These are phyloP conservation scores for Xiphias gladius DNA, from an alignment of 2,113 vertebrate genomes.

Conservation along the genomic window DNA sequence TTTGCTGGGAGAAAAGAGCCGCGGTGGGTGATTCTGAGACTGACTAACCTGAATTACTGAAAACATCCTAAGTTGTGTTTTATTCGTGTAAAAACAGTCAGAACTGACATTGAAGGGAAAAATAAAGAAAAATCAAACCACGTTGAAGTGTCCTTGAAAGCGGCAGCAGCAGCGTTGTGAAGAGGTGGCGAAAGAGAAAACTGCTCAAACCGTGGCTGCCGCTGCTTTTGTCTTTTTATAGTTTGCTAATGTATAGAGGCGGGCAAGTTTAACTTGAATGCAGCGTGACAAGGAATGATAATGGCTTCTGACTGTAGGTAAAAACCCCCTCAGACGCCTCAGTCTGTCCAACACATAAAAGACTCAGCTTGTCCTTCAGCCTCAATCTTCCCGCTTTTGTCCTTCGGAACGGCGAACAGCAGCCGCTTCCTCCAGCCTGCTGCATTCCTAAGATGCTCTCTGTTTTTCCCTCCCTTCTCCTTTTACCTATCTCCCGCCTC, in stretches of 20 bases:
- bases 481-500: neutral
- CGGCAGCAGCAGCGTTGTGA: slow-evolving; percentile 20
- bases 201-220: slow-evolving; percentile 54
- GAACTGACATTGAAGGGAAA: slow-evolving; percentile 33
- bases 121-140: slow-evolving; percentile 23
- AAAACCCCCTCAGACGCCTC: slow-evolving; percentile 42
- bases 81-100: slow-evolving; percentile 47
- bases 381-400: slow-evolving; percentile 65
- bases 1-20: slow-evolving; percentile 1
- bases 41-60: neutral
- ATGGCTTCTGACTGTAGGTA: slow-evolving; percentile 58
- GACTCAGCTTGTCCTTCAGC: slow-evolving; percentile 59
- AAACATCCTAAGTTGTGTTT: slow-evolving; percentile 9
- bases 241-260: slow-evolving; percentile 52
- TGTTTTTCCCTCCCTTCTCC: slow-evolving; percentile 16
- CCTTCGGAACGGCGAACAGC: slow-evolving; percentile 17
- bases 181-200: slow-evolving; percentile 35
- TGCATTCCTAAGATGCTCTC: slow-evolving; percentile 59
- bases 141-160: slow-evolving; percentile 64
- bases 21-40: neutral
- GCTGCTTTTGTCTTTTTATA: slow-evolving; percentile 63
- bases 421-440: slow-evolving; percentile 16
- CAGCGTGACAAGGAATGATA: slow-evolving; percentile 45
- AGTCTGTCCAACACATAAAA: slow-evolving; percentile 52
- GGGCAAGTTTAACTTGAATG: slow-evolving; percentile 56